Percentiles rank a stretch among this genome's conserved stretches.
Conservation (phyloP, 2,888 invertebrate genomes). For the Ashinkailepas kermadecensis region DNA sequence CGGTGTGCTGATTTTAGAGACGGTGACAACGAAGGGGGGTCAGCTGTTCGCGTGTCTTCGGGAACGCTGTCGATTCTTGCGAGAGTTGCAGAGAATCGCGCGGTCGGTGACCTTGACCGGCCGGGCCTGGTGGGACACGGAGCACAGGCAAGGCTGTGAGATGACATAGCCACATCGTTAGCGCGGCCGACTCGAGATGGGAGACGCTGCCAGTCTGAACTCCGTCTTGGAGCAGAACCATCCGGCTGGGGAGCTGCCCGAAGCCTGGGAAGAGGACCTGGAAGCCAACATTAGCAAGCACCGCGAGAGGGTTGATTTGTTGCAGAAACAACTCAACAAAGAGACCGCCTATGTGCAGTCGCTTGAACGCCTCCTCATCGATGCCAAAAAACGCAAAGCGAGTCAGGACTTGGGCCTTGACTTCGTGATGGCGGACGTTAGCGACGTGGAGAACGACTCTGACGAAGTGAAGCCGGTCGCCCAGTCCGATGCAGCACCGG, state of each 20-base stretch:
- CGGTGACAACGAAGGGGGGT: too few relatives aligned
- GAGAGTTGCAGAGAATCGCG: too few relatives aligned
- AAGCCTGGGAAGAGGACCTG: slow-evolving; percentile 89
- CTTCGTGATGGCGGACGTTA: neutral
- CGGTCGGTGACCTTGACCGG: neutral
- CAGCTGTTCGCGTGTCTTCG: too few relatives aligned
- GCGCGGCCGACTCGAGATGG: neutral
- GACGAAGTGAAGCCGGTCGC: neutral
- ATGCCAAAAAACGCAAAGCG: slow-evolving; percentile 73
- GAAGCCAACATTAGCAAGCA: slow-evolving; percentile 81
- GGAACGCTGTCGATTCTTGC: too few relatives aligned
- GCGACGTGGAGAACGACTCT: neutral
- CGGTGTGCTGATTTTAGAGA: too few relatives aligned
- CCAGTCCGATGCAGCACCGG: neutral
- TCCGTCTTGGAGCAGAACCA: neutral
- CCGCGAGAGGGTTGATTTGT: slow-evolving; percentile 71
- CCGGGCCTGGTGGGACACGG: too few relatives aligned
- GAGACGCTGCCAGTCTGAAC: neutral
- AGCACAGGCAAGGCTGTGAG: too few relatives aligned
- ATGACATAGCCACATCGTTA: too few relatives aligned
- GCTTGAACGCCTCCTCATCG: slow-evolving; percentile 70
- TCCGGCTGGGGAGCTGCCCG: slow-evolving; percentile 80
- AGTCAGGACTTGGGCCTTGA: slow-evolving; percentile 35
- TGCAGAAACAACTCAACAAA: slow-evolving; percentile 69
- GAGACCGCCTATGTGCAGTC: slow-evolving; percentile 87